Base-by-base conservation (phyloP, 2,888 invertebrate species). In the Cataglyphis albicans region DNA sequence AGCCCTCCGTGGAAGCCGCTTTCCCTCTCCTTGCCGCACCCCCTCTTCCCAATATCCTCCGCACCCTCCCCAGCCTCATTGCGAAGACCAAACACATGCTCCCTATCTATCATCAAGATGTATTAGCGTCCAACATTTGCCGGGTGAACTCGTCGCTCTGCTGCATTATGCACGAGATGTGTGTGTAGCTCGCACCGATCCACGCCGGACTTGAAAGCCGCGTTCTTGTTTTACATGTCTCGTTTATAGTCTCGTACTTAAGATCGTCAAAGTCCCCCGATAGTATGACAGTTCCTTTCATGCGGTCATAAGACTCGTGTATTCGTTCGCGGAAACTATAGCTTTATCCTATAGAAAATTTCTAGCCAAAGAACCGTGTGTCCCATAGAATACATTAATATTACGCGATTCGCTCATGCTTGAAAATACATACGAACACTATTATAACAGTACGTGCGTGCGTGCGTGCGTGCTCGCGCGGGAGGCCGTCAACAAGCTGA, bases 31-130 rank as follows among this genome's bases (percentile, higher is more conserved):
- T 57, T 75, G 63, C 25, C 74, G 74, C 72, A 72, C 82, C 82
- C 82, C 81, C 72, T 80, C n/a, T n/a, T n/a, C 21, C 21, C 87
- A 87, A 86, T 89, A 91, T 89, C 90, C 91, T 89, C 88, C 86
- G 82, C 90, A 87, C 91, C 90, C 91, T 91, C 90, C 90, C 89
- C 88, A 87, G 90, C 90, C 92, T 93, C 93, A 93, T 93, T 93
- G 93, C 92, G 91, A 92, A 94, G 93, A 94, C 93, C 92, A 92
- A 94, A 94, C 93, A 93, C 94, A 94, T 92, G 94, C 93, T 92
- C 92, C 92, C 94, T 94, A 94, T 94, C 94, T 93, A 94, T 94
- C 94, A 94, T 94, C 94, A 92, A 93, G 94, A 94, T 94, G 92
- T 94, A 94, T 94, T 94, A 94, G 93, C 94, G 93, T 92, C 92